Base-by-base conservation (phyloP, 2,888 invertebrate genomes). In the Erebia aethiops region DNA sequence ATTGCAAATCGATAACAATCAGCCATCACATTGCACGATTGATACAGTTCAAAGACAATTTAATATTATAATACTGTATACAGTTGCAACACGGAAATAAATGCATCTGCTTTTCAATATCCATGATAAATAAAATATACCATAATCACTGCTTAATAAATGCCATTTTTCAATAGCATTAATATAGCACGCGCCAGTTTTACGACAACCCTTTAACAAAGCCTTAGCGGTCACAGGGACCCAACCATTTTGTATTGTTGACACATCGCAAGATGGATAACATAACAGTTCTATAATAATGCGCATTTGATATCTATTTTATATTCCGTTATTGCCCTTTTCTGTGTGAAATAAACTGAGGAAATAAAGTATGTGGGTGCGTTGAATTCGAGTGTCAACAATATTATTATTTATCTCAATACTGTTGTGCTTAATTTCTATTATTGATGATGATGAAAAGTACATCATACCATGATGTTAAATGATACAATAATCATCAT, bases 221-320 rank as follows among this genome's bases (percentile, higher is more conserved):
- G 64, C 65, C 18, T 61, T 71, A 54, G 63, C 57, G 71, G 71
- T 68, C 66, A 60, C 26, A 35, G 21, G 65, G 69, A 73, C 74
- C 56, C 66, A n/a, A 57, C 43, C 72, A 73, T 77, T 78, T 77
- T 77, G 79, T 78, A 73, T 72, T 76, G 77, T 74, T 76, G 78
- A 79, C 79, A 71, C 68, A 70, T 77, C 74, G 21, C 65, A 67
- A 77, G 79, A 79, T 77, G 70, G 78, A 79, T 79, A 73, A 74
- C 71, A 66, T 76, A 76, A 75, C 76, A 72, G 77, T 75, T 72
- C 64, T 21, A 56, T 69, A 68, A 74, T 76, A 72, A 75, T 75
- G 56, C 67, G 69, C 60, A 70, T 74, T 78, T 75, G 75, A 78
- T 75, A 76, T 76, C 74, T 75, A 76, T 77, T 77, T 75, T 72